phyloP scores from a whole-genome alignment of 1,140 invertebrate species.

The Drosophila persimilis region DNA sequence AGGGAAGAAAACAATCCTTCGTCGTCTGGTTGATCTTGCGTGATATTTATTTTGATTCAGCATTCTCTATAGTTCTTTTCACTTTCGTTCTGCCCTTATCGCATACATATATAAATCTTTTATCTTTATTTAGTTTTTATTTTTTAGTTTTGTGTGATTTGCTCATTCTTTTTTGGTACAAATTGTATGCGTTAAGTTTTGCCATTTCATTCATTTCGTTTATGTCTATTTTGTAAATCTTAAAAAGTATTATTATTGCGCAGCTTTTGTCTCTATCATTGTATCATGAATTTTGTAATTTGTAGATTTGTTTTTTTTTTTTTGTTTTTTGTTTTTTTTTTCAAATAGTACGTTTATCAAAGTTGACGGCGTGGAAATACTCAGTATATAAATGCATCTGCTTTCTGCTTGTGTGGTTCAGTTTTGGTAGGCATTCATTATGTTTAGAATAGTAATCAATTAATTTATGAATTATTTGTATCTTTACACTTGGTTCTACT shows the following conservation, averaged over 20 bases:
- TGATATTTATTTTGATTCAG: slow-evolving; percentile 76
- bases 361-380: slow-evolving; percentile 67
- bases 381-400: slow-evolving; percentile 71
- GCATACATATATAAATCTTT: slow-evolving; percentile 61
- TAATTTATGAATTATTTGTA: slow-evolving; percentile 40
- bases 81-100: slow-evolving; percentile 35
- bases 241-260: slow-evolving; percentile 75
- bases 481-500: slow-evolving; percentile 34
- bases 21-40: slow-evolving; percentile 48
- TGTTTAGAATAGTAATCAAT: slow-evolving; percentile 25
- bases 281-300: slow-evolving; percentile 30
- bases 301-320: slow-evolving; percentile 35
- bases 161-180: slow-evolving; percentile 65
- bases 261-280: slow-evolving; percentile 44
- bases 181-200: slow-evolving; percentile 60
- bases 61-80: slow-evolving; percentile 61
- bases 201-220: slow-evolving; percentile 35
- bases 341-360: slow-evolving; percentile 69
- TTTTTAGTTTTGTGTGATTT: slow-evolving; percentile 39
- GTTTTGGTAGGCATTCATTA: slow-evolving; percentile 58
- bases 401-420: slow-evolving; percentile 58
- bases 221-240: slow-evolving; percentile 74
- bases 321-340: too few relatives aligned
- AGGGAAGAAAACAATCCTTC: background rate
- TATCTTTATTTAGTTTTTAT: slow-evolving; percentile 42